A percentile compares a stretch with the other conserved stretches of the same genome.
Conservation (phyloP, 2,113 vertebrate species). For the Amphiprion percula region DNA sequence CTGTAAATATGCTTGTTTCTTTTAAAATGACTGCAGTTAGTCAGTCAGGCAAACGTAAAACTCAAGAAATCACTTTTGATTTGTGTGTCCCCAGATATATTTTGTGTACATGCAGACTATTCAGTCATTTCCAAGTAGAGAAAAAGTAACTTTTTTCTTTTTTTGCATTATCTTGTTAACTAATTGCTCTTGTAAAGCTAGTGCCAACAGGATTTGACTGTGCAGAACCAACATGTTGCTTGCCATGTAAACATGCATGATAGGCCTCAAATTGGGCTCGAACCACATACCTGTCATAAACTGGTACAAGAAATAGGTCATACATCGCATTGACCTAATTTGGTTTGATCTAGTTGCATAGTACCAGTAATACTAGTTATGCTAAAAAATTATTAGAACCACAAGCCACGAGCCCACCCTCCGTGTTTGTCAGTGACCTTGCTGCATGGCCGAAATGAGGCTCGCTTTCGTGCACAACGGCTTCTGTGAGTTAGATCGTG, state of each 20-base stretch:
- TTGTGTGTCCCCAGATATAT: too few species aligned
- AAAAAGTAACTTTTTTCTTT: too few species aligned
- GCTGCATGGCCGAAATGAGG: constrained; percentile 48
- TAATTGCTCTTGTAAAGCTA: neutral
- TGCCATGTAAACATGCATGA: neutral
- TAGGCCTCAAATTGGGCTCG: neutral
- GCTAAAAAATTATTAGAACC: constrained; percentile 47
- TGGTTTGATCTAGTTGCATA: constrained; percentile 64
- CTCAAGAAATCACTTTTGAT: neutral
- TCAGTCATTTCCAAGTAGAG: too few species aligned
- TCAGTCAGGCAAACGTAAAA: too few species aligned
- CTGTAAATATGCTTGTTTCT: neutral
- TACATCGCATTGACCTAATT: constrained; percentile 71
- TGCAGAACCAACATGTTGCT: neutral
- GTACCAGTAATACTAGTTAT: constrained; percentile 17
- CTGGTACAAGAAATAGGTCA: constrained; percentile 72
- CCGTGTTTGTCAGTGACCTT: constrained; percentile 67
- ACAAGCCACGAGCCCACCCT: constrained; percentile 40
- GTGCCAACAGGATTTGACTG: neutral
- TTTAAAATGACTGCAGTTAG: neutral
- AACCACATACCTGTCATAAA: constrained; percentile 43
- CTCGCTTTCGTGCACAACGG: constrained; percentile 39
- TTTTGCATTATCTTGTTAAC: fast-evolving
- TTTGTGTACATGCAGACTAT: too few species aligned
- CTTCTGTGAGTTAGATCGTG: constrained; percentile 60